Percentiles rank a stretch among this genome's conserved stretches.
Evolutionary conservation across 2,888 invertebrate genomes (phyloP).

Genomic region (Quadroppia sp.): DNA sequence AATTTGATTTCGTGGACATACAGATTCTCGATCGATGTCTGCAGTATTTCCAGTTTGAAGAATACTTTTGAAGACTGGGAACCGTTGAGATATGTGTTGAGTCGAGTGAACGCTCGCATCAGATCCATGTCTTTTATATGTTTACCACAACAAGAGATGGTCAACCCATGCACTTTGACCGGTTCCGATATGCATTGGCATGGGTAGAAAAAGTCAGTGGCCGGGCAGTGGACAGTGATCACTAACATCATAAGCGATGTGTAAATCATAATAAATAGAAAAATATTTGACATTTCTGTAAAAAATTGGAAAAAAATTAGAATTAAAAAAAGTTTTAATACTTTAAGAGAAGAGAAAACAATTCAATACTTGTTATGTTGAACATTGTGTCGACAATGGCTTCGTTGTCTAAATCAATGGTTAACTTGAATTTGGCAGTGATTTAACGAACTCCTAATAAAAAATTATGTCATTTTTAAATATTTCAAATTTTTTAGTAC

Average conservation of each 20-base stretch:
- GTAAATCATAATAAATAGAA: background rate
- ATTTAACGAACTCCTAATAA: background rate
- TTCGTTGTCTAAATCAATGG: too few relatives aligned
- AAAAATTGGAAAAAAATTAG: background rate
- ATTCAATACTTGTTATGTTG: background rate
- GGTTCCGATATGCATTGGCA: background rate
- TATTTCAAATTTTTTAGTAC: background rate
- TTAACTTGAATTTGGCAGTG: conserved; percentile 4
- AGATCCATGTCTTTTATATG: conserved; percentile 16
- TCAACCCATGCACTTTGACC: background rate
- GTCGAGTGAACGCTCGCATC: conserved; percentile 27
- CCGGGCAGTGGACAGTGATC: background rate
- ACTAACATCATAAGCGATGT: background rate
- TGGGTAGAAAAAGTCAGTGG: conserved; percentile 21
- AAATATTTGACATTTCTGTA: background rate
- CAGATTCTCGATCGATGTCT: conserved; percentile 16
- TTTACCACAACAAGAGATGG: conserved; percentile 6
- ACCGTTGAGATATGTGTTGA: conserved; percentile 31
- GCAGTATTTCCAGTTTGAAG: conserved; percentile 1
- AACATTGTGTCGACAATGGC: background rate
- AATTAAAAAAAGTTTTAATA: background rate
- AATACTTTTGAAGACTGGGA: conserved; percentile 4
- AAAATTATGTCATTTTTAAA: conserved; percentile 15
- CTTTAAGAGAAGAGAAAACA: background rate
- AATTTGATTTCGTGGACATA: conserved; percentile 4